Base-by-base conservation (phyloP, 2,113 vertebrate genomes). In the Dromas ardeola region DNA sequence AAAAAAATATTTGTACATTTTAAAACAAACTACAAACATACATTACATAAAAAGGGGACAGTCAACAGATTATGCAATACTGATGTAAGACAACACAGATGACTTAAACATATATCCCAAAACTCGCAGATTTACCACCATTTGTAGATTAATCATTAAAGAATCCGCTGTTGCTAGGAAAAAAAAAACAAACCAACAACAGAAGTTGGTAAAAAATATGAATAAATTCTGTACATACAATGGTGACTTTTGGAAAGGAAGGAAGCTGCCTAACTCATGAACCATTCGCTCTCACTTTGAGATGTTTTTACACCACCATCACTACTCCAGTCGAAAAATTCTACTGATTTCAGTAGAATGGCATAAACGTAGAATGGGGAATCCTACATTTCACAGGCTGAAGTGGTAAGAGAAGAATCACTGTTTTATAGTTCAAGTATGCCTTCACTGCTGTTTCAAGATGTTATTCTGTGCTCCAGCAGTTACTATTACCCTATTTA, bases 21-120 rank as follows among this genome's bases (percentile, higher is more conserved):
- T 96, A 70, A 97, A 96, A 84, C 88, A 97, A 98, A 98, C 96
- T 97, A 91, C 96, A 97, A 97, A 97, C 97, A 98, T 95, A 95
- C 92, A 97, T 97, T 97, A 97, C 55, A 89, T 95, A 96, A 98
- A 97, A 93, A 74, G 90, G 66, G 50, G 83, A 96, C 2, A 81
- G 73, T 40, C 90, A 97, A 94, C 92, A 93, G 87, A 91, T 97
- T 95, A 97, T 61, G 80, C 91, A 95, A 96, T 81, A 5, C 52
- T 95, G 92, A 93, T n/a, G 18, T 43, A 62, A 62, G 36, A 88
- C 1, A 10, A 61, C 82, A 95, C 19, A 16, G 42, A 86, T 40
- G 77, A 70, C 55, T 91, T 71, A 32, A 95, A 80, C 45, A 3
- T 4, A 26, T 30, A 71, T 6, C 61, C 72, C 30, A 43, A 86